phyloP scores from a whole-genome alignment of 2,113 vertebrate species.

The Papio anubis region DNA sequence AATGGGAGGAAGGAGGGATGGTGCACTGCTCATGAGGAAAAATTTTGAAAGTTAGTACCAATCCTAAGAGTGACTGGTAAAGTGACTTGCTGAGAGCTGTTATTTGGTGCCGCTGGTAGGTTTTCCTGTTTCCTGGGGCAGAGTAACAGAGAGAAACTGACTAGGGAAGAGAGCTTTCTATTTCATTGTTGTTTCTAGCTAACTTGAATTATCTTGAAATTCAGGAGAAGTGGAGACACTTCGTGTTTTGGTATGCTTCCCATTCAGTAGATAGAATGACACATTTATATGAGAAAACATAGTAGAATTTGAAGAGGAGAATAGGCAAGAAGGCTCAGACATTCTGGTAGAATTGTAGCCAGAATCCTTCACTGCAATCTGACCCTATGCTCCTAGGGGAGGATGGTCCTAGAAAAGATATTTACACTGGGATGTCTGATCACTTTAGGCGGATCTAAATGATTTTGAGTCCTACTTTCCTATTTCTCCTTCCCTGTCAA shows the following conservation, averaged over 20 bases:
- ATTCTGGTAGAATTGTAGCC: background rate
- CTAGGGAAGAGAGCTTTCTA: background rate
- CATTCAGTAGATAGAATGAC: background rate
- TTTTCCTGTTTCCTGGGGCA: background rate
- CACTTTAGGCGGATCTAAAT: background rate
- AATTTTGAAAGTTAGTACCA: background rate
- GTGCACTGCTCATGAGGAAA: background rate
- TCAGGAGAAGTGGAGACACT: background rate
- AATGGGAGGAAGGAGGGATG: background rate
- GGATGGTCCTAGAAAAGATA: background rate
- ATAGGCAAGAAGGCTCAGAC: background rate
- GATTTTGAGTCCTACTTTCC: background rate
- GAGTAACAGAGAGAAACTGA: background rate
- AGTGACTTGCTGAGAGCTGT: background rate
- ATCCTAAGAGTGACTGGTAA: background rate
- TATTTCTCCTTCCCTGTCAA: background rate
- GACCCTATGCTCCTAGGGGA: background rate
- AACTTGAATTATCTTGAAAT: background rate
- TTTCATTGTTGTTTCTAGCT: background rate
- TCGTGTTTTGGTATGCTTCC: background rate
- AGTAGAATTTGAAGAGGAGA: background rate
- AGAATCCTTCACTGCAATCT: background rate
- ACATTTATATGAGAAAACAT: constrained; percentile 7
- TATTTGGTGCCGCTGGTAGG: background rate
- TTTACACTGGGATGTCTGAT: background rate